phyloP scores from a whole-genome alignment of 2,797 vertebrate species.

The Triplophysa bombifrons region DNA sequence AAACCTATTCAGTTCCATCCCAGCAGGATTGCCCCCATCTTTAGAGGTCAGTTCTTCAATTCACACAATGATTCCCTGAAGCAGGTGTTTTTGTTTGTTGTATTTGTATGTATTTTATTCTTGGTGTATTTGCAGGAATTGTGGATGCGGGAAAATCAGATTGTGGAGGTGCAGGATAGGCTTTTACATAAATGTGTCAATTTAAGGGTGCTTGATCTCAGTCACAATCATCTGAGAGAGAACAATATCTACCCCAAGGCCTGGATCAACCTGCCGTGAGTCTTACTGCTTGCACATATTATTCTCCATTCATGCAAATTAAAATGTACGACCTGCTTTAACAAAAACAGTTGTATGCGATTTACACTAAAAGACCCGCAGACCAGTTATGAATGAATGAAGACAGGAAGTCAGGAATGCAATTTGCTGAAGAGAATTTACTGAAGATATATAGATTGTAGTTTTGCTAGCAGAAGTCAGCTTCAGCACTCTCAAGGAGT shows the following conservation, averaged over 20 bases:
- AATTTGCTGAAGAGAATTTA: too few species aligned
- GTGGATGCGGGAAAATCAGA: conserved; percentile 69
- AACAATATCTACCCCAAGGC: conserved; percentile 64
- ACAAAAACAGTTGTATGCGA: background rate
- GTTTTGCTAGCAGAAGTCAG: too few species aligned
- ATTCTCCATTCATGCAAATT: background rate
- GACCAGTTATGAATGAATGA: too few species aligned
- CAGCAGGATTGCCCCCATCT: conserved; percentile 74
- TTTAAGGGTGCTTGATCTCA: conserved; percentile 76
- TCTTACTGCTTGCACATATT: conserved; percentile 22
- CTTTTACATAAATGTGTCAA: conserved; percentile 68
- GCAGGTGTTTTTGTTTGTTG: background rate
- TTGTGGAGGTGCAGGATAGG: conserved; percentile 72
- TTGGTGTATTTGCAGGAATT: conserved; percentile 70
- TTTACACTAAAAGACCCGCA: too few species aligned
- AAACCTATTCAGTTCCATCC: conserved; percentile 77
- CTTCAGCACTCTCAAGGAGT: too few species aligned
- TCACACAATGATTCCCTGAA: background rate
- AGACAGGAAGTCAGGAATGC: too few species aligned
- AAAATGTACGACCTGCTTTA: background rate
- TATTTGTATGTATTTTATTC: conserved; percentile 19
- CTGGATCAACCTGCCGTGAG: conserved; percentile 75
- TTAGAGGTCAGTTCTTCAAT: conserved; percentile 72
- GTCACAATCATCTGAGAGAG: conserved; percentile 79
- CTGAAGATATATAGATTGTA: too few species aligned